Base-by-base conservation (phyloP, 2,888 invertebrate genomes). In the Ochropleura plecta region DNA sequence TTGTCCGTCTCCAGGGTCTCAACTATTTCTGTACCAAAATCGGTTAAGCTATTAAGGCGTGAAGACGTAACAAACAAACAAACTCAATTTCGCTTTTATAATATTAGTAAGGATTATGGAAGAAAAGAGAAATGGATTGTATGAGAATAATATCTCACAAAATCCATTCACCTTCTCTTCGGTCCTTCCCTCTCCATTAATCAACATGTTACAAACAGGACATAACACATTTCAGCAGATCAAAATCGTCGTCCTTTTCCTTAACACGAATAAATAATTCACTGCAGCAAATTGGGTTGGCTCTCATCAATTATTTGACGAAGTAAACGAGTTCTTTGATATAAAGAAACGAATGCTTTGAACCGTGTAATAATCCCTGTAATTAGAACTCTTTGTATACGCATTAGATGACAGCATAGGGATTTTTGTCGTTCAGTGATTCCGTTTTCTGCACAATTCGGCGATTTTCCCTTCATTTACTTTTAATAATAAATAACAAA, bases 251-350 rank as follows among this genome's bases (percentile, higher is more conserved):
- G 30, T 30, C 30, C 40, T 9, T 59, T 40, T 40, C 48, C 8
- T 20, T n/a, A 59, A 40, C 55, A 48, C n/a, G 46, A 51, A 80
- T 71, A 60, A 76, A 81, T 81, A n/a, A 76, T 82, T 68, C 49
- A 81, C 49, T 42, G 16, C 20, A 62, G 30, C 44, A 69, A 68
- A 75, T 73, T 67, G 40, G 49, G 16, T 63, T 65, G 42, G n/a
- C 59, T 46, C 62, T 72, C 68, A 62, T 82, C 73, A 76, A 83
- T 79, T 62, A 83, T 75, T 83, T 62, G 12, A 20, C n/a, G 9
- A 3, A 49, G 64, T 68, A 71, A 64, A 72, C 72, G 72, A 79
- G 65, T 30, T 59, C 49, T 63, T 70, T 74, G 63, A 44, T 63
- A 49, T 59, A 67, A 67, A 83, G 70, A 68, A 73, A 42, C 2